Conservation (phyloP, 2,888 invertebrate genomes). For the Myathropa florea region DNA sequence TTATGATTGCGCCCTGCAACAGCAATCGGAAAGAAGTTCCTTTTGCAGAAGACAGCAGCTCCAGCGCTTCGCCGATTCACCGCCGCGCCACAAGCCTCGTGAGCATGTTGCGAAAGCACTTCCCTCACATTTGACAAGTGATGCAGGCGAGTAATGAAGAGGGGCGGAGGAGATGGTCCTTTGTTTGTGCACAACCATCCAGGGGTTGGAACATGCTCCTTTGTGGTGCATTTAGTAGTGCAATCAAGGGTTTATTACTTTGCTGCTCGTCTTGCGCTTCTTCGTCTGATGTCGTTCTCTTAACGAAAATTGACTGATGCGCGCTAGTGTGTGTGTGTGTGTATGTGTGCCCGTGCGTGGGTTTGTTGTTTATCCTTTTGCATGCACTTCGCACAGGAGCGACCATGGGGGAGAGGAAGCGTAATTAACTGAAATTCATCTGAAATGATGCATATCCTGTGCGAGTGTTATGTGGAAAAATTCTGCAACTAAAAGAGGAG, state of each 20-base stretch:
- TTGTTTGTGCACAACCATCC: neutral
- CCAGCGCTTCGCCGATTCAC: neutral
- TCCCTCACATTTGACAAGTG: slow-evolving; percentile 56
- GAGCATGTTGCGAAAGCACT: slow-evolving; percentile 52
- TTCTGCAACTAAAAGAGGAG: neutral
- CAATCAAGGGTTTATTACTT: slow-evolving; percentile 70
- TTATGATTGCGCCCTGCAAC: slow-evolving; percentile 60
- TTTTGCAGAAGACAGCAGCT: slow-evolving; percentile 52
- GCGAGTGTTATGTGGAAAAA: slow-evolving; percentile 38
- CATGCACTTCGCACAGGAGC: neutral
- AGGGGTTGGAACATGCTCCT: slow-evolving; percentile 25
- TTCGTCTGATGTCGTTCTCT: neutral
- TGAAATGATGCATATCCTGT: slow-evolving; percentile 61
- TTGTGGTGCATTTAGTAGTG: slow-evolving; percentile 67
- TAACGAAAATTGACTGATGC: slow-evolving; percentile 62
- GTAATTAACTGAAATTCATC: slow-evolving; percentile 66
- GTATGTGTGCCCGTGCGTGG: neutral
- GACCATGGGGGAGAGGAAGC: slow-evolving; percentile 8
- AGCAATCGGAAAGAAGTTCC: slow-evolving; percentile 62
- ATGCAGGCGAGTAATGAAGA: neutral
- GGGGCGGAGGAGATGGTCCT: neutral
- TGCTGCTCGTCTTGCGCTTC: slow-evolving; percentile 47
- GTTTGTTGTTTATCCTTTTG: too few relatives aligned
- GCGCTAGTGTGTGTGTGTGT: slow-evolving; percentile 16
- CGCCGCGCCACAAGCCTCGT: neutral